Evolutionary conservation across 2,113 vertebrate genomes (phyloP).

Genomic region (Camelus dromedarius): DNA sequence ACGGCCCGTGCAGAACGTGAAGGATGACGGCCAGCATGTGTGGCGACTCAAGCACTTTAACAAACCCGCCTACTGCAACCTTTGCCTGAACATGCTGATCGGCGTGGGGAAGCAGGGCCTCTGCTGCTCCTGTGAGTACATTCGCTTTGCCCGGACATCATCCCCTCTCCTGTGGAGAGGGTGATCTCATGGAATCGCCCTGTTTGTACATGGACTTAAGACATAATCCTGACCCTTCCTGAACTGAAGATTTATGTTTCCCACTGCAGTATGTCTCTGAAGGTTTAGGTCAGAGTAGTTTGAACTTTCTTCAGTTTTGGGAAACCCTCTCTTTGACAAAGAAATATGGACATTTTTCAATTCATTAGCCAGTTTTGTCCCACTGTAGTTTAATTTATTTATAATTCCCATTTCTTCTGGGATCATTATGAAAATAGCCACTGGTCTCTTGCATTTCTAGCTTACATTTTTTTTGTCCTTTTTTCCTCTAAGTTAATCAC

Average conservation of each 20-base stretch:
- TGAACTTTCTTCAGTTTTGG: not conserved
- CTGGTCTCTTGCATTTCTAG: not conserved
- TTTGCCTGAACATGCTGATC: slow-evolving; percentile 97
- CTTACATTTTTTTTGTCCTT: not conserved
- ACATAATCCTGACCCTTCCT: not conserved
- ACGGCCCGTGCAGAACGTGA: slow-evolving; percentile 92
- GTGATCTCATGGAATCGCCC: rapidly evolving
- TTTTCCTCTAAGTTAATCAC: rapidly evolving
- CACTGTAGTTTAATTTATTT: not conserved
- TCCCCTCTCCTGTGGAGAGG: not conserved
- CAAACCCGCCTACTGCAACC: slow-evolving; percentile 98
- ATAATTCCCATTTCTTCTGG: not conserved
- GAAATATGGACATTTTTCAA: not conserved
- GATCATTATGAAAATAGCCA: not conserved
- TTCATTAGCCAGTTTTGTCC: not conserved
- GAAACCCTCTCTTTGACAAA: not conserved
- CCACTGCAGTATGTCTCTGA: not conserved
- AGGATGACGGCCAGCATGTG: slow-evolving; percentile 97
- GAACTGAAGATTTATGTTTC: not conserved
- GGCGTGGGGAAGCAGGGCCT: slow-evolving; percentile 97
- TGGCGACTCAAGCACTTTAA: slow-evolving; percentile 98
- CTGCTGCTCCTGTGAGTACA: slow-evolving; percentile 95
- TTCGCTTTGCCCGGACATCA: not conserved
- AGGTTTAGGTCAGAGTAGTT: not conserved
- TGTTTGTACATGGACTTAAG: not conserved